Base-by-base conservation (phyloP, 2,888 invertebrate species). In the Ophion obscuratus region DNA sequence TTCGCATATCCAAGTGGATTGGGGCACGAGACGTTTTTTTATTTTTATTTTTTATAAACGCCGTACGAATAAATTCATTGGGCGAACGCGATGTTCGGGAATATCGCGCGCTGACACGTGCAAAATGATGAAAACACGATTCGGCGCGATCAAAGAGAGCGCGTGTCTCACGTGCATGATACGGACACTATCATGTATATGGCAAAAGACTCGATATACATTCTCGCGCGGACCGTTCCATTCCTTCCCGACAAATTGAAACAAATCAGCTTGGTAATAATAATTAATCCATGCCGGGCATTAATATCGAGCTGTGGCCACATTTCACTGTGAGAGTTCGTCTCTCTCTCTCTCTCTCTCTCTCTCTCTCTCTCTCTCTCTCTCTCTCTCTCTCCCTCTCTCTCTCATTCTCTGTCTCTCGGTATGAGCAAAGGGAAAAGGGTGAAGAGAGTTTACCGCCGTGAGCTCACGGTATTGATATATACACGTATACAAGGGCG, bases 251-350 rank as follows among this genome's bases (percentile, higher is more conserved):
- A 90, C 92, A 92, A 93, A 93, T 92, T 92, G 92, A 93, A 93
- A 92, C 92, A 92, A 93, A 93, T 93, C 93, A 91, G 91, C 87
- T 90, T 88, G 90, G 91, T 92, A 92, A 93, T 92, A 92, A 93
- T 93, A 93, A 94, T 93, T 93, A 93, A 93, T 93, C 91, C 92
- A 89, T 88, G 89, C 83, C 88, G 89, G 89, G 91, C 91, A 92
- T 93, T 93, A 93, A 93, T 93, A 92, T 89, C 90, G 83, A 86
- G 86, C 89, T 83, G 87, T 81, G 87, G 88, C 83, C 87, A 90
- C 90, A 88, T 90, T 90, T 91, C 89, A 89, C 88, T 57, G 31
- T 85, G 82, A 86, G 87, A 86, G 85, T 85, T 68, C 78, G 81
- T 89, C 74, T 80, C 84, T 61, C 20, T 24, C 17, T 74, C 61